Base-by-base conservation (phyloP, 2,113 vertebrate species). In the Antidorcas marsupialis region DNA sequence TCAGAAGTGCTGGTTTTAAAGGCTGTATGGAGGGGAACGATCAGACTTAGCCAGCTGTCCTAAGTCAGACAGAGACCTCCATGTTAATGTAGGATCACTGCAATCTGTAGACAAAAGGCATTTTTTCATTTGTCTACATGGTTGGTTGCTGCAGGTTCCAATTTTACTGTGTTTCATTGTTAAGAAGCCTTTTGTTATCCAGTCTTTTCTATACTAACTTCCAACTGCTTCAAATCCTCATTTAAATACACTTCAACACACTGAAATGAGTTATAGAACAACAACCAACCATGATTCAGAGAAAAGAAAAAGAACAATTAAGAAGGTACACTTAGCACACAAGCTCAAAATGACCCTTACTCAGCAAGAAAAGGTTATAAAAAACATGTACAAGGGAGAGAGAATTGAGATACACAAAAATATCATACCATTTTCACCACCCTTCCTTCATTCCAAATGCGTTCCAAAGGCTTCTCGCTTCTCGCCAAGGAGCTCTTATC, bases 11-110 rank as follows among this genome's bases (percentile, higher is more conserved):
- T 59, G 57, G 91, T 39, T 88, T 86, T 78, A 86, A 7, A 13
- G 0, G 50, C 0, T 99, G 98, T 99, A n/a, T 43, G 98, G 98
- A 99, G 98, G 98, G 98, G 99, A 99, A 99, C 98, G 98, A 99
- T 98, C 99, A 10, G 62, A 83, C 97, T 98, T 91, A 98, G 98
- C 0, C 36, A 19, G 45, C 99, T 99, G 71, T 95, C 50, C 97
- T 97, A 98, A 98, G 98, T 93, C 98, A 98, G 99, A 98, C 98
- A 99, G 99, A 99, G 98, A 98, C 98, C 99, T 98, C 98, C 98
- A 94, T 53, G 97, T 99, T 97, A 87, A 95, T 99, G 98, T 99
- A 98, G 99, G 99, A 99, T 97, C 88, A 52, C 98, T 98, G 98
- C 98, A 89, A 87, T 84, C 0, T 7, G 94, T 30, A 97, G 98